A percentile compares a stretch with the other conserved stretches of the same genome.
Evolutionary conservation across 2,888 invertebrate species (phyloP).

Genomic region (Periphyllus acericola): DNA sequence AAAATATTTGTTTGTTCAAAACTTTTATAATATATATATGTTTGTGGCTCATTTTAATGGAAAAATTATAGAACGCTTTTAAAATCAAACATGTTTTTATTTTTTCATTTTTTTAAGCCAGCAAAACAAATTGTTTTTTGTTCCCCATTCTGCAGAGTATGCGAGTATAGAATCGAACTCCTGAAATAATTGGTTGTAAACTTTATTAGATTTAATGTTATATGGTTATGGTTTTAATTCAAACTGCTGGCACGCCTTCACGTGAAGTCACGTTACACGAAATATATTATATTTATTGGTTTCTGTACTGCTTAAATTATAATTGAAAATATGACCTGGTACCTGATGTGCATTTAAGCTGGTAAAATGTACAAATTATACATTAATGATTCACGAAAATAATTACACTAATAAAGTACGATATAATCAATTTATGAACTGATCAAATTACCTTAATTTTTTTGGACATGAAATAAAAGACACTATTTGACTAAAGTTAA

Average conservation of each 20-base stretch:
- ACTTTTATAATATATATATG: constrained; percentile 20
- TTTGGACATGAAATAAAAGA: no score
- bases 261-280: not conserved
- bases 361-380: no score
- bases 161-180: not conserved
- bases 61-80: constrained; percentile 5
- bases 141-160: not conserved
- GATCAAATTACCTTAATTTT: no score
- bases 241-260: not conserved
- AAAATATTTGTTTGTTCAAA: constrained; percentile 3
- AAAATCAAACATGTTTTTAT: constrained; percentile 4
- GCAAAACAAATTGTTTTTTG: not conserved
- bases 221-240: not conserved
- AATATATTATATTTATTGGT: not conserved
- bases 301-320: not conserved
- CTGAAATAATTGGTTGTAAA: constrained; percentile 7
- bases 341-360: no score
- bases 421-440: no score
- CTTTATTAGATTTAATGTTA: not conserved
- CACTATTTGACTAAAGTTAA: no score
- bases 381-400: no score
- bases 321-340: not conserved
- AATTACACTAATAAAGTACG: no score
- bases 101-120: constrained; percentile 1
- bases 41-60: not conserved